A percentile compares a stretch with the other conserved stretches of the same genome.
phyloP scores from a whole-genome alignment of 2,113 vertebrate genomes.

The Talpa occidentalis region DNA sequence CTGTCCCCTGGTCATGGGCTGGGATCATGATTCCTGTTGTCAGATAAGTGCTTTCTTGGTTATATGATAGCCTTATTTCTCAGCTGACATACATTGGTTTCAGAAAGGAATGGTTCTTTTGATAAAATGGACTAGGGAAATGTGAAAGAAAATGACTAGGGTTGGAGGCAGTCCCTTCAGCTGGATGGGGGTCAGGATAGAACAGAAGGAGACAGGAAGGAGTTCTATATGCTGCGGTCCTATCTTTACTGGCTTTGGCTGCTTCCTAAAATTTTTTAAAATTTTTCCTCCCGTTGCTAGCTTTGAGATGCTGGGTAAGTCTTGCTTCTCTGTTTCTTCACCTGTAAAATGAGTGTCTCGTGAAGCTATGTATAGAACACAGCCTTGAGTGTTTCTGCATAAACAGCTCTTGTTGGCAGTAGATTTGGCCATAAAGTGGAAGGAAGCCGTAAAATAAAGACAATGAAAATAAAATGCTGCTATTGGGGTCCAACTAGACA shows the following conservation, averaged over 20 bases:
- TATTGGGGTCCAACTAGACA: not conserved
- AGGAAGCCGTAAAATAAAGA: not conserved
- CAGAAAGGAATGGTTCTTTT: not conserved
- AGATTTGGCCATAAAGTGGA: not conserved
- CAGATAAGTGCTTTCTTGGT: not conserved
- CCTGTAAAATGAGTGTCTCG: rapidly evolving
- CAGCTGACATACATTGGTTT: not conserved
- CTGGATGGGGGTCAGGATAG: not conserved
- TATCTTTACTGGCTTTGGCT: no score
- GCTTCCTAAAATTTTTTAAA: no score
- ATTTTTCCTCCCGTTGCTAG: not conserved
- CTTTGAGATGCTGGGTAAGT: not conserved
- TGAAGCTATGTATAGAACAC: not conserved
- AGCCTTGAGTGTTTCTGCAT: not conserved
- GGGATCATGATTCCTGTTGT: no score
- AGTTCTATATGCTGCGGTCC: rapidly evolving
- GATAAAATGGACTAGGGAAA: not conserved
- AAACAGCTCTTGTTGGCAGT: not conserved
- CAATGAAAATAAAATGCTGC: not conserved
- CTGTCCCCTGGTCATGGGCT: no score
- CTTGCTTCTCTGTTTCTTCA: not conserved
- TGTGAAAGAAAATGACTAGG: not conserved
- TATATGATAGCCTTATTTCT: not conserved
- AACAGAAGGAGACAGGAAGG: not conserved
- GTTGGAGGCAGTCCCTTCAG: not conserved